A percentile compares a stretch with the other conserved stretches of the same genome.
Evolutionary conservation across 2,888 invertebrate genomes (phyloP).

Genomic region (Dicroscelio sp.): DNA sequence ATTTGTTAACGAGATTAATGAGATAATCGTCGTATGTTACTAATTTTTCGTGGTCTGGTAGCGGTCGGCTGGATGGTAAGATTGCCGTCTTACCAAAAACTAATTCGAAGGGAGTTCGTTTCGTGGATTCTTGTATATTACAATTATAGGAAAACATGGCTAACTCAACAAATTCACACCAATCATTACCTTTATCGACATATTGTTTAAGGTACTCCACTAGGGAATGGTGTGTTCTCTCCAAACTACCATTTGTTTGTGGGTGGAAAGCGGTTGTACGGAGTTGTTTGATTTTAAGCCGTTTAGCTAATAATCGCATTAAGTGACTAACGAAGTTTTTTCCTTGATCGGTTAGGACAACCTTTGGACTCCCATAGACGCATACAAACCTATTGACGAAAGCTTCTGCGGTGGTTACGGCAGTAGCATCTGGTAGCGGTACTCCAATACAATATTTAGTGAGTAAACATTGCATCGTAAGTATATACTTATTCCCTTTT

Average conservation of each 20-base stretch:
- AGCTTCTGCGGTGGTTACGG: neutral
- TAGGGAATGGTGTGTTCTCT: neutral
- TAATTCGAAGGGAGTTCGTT: no score
- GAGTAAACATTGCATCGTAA: neutral
- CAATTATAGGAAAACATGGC: neutral
- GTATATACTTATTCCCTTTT: neutral
- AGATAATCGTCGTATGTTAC: neutral
- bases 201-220: neutral
- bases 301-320: neutral
- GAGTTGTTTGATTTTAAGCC: neutral
- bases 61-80: neutral
- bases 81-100: no score
- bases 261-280: slow-evolving; percentile 5
- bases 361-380: neutral
- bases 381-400: neutral
- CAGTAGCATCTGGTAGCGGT: neutral
- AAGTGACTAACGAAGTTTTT: neutral
- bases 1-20: neutral
- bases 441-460: slow-evolving; percentile 17
- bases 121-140: no score
- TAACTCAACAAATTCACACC: neutral
- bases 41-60: neutral
- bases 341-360: slow-evolving; percentile 10
- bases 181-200: neutral
- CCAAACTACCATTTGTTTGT: neutral